Percentiles rank a stretch among this genome's conserved stretches.
Conservation (phyloP, 1,140 invertebrate genomes). For the Calosoma granatense region DNA sequence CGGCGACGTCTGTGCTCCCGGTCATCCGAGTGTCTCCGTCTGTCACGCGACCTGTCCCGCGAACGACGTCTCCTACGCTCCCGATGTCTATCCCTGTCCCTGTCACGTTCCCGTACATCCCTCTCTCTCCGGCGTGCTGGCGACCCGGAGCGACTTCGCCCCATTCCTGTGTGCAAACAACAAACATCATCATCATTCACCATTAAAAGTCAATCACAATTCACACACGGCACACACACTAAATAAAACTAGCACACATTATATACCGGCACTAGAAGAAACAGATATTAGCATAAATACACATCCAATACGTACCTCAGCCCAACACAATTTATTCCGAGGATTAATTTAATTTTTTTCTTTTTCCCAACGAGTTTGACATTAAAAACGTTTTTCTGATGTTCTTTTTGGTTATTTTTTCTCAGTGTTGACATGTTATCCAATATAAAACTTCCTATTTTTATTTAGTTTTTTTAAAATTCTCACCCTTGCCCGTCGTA, state of each 20-base stretch:
- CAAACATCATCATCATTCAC: background rate
- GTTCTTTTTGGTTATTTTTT: slow-evolving; percentile 7
- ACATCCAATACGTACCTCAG: too few species aligned
- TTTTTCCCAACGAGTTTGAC: background rate
- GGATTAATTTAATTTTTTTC: background rate
- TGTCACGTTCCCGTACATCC: slow-evolving; percentile 24
- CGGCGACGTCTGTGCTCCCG: slow-evolving; percentile 37
- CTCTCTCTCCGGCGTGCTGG: slow-evolving; percentile 28
- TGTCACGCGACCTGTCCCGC: slow-evolving; percentile 41
- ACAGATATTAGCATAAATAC: too few species aligned
- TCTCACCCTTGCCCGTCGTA: too few species aligned
- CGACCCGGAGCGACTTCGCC: slow-evolving; percentile 30
- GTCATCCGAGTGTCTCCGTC: slow-evolving; percentile 32
- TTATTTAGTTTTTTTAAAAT: background rate
- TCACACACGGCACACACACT: too few species aligned
- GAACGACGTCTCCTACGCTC: slow-evolving; percentile 41
- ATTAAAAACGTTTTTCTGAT: slow-evolving; percentile 1
- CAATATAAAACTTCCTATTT: slow-evolving; percentile 8
- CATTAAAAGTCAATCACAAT: too few species aligned
- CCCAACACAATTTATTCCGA: too few species aligned
- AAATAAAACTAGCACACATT: too few species aligned
- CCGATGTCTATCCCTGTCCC: slow-evolving; percentile 39
- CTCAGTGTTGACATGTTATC: slow-evolving; percentile 3
- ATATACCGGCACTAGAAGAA: too few species aligned
- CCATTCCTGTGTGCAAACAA: background rate